These are phyloP conservation scores for Mustelus asterias DNA, from an alignment of 2,113 vertebrate genomes.

Conservation along the genomic window DNA sequence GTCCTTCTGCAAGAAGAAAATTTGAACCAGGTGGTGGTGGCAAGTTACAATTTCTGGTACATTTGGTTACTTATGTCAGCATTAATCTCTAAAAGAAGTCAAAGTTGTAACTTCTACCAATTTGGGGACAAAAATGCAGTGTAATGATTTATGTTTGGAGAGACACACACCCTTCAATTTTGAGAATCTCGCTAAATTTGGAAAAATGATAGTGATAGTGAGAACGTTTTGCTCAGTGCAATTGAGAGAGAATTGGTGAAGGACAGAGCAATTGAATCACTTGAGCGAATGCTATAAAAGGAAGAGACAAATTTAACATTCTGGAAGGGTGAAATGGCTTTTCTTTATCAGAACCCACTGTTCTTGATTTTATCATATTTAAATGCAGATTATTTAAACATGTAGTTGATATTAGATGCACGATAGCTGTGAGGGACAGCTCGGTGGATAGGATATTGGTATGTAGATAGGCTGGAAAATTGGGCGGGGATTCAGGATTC, in stretches of 20 bases:
- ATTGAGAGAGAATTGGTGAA: background rate
- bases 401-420: background rate
- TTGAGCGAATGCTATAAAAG: background rate
- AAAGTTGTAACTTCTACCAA: background rate
- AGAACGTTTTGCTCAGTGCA: background rate
- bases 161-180: background rate
- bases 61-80: background rate
- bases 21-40: background rate
- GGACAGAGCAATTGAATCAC: background rate
- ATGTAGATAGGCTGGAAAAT: too few relatives aligned
- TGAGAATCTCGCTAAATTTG: background rate
- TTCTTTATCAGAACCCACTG: background rate
- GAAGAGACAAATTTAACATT: background rate
- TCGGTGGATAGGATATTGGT: too few relatives aligned
- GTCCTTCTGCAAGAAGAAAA: background rate
- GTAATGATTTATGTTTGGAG: background rate
- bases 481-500: too few relatives aligned
- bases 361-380: background rate
- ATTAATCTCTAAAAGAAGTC: background rate
- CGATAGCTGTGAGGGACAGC: too few relatives aligned
- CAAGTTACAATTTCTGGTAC: background rate
- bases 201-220: background rate
- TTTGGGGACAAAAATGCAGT: background rate
- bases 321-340: background rate
- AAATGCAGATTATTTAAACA: background rate